Base-by-base conservation (phyloP, 2,888 invertebrate species). In the Cantharis rufa region DNA sequence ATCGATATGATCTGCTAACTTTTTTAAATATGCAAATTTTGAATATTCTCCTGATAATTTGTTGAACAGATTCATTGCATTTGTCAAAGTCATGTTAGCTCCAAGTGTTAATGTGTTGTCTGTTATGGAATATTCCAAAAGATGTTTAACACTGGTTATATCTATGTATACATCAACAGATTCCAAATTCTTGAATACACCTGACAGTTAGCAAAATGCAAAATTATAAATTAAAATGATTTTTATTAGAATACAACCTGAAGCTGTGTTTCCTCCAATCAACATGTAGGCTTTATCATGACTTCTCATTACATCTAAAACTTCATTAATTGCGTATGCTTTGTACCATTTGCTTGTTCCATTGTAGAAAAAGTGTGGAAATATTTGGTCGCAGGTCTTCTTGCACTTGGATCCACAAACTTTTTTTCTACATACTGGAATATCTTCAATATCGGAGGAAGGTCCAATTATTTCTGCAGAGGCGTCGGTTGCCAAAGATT, bases 251-350 rank as follows among this genome's bases (percentile, higher is more conserved):
- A 9, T n/a, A 7, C 2, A 87, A 93, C 95, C 95, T 87, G 91
- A 91, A 4, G 93, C 94, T 2, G 95, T 95, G 84, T 95, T 94
- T 16, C 95, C 95, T 24, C 92, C 93, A 2, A 94, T 90, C 0
- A 95, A 84, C 81, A 91, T 89, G 82, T 92, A 93, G 10, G 88
- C 87, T 1, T 89, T 88, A 81, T 90, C 88, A 3, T 87, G 80
- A 11, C 85, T 81, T n/a, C n/a, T 3, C 0, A 48, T 48, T 13
- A 76, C 75, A 83, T 90, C 86, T 81, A 93, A 91, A 11, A 93
- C 87, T 81, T 91, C 90, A 13, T 88, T 86, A 0, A 93, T 71
- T 0, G 88, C 88, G 66, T 87, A 89, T 0, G 92, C 91, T 83
- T 92, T 92, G 82, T 90, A 90, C 91, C 93, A 94, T 18, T 88